Evolutionary conservation across 2,113 vertebrate genomes (phyloP).

Genomic region (Glaucomys volans): DNA sequence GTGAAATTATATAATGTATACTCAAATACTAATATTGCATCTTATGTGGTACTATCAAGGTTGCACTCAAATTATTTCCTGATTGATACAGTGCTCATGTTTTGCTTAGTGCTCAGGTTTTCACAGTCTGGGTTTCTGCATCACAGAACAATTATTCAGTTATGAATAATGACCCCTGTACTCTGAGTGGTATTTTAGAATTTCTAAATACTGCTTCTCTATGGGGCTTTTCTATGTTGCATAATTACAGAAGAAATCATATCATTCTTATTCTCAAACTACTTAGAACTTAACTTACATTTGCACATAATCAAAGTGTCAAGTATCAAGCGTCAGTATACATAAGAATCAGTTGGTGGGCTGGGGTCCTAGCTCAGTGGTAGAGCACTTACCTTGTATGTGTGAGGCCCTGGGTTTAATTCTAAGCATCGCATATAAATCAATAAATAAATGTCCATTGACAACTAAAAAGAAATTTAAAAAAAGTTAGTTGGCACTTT

Average conservation of each 20-base stretch:
- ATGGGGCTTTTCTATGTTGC: background rate
- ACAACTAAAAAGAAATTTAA: no score
- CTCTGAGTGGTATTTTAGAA: slow-evolving; percentile 35
- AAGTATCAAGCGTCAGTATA: background rate
- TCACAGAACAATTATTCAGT: background rate
- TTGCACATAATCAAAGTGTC: slow-evolving; percentile 22
- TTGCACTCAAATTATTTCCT: background rate
- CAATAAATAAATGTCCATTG: no score
- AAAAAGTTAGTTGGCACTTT: slow-evolving; percentile 52
- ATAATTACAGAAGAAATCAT: slow-evolving; percentile 59
- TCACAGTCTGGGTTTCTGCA: background rate
- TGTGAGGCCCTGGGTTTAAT: no score
- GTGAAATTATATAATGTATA: background rate
- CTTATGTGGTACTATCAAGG: background rate
- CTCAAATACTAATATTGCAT: background rate
- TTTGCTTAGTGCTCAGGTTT: slow-evolving; percentile 31
- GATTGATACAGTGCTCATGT: background rate
- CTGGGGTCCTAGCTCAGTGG: no score
- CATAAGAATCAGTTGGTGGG: slow-evolving; percentile 46
- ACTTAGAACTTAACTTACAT: slow-evolving; percentile 48
- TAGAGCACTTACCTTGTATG: no score
- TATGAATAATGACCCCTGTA: background rate
- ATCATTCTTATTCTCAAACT: slow-evolving; percentile 62
- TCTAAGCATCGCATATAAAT: no score
- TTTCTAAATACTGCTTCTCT: slow-evolving; percentile 58